Base-by-base conservation (phyloP, 2,113 vertebrate genomes). In the Nettapus auritus region DNA sequence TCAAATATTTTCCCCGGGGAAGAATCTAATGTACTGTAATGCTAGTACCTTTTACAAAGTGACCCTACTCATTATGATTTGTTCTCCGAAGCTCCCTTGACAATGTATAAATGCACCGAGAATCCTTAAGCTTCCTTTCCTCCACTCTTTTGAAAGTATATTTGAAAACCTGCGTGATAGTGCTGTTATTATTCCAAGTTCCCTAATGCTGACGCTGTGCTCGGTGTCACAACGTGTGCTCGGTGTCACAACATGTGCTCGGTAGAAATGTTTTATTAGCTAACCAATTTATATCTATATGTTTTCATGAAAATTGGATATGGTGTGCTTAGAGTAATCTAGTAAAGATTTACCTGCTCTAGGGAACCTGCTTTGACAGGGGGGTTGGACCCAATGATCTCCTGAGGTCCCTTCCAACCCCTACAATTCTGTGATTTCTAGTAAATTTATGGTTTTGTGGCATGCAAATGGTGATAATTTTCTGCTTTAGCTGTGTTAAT, bases 11-110 rank as follows among this genome's bases (percentile, higher is more conserved):
- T 93, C 97, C 95, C 89, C 26, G 42, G 93, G 96, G 97, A 85
- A 42, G 86, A 80, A 74, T 95, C 83, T 97, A 95, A 96, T 96
- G 63, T 53, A 85, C 93, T 94, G 62, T 94, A 93, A 94, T 94
- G 88, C 92, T 89, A 29, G 26, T 90, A 71, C 89, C 80, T 96
- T 97, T 97, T 90, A 90, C 74, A 97, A 94, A 94, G 76, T 93
- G 90, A 92, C 96, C 96, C 96, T 71, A 42, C 91, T 79, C 93
- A 48, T 91, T 92, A 85, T 33, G 77, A 90, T 97, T 95, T 90
- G 93, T 97, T 96, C 94, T 95, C 85, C 52, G 74, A 91, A 92
- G 90, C 88, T 91, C 86, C 79, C 91, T 52, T 80, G 78, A 68
- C 93, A 92, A 93, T 2, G 2, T 36, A 28, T 83, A 94, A 86